Conservation (phyloP, 1,140 invertebrate genomes). For the Adoxophyes honmai region DNA sequence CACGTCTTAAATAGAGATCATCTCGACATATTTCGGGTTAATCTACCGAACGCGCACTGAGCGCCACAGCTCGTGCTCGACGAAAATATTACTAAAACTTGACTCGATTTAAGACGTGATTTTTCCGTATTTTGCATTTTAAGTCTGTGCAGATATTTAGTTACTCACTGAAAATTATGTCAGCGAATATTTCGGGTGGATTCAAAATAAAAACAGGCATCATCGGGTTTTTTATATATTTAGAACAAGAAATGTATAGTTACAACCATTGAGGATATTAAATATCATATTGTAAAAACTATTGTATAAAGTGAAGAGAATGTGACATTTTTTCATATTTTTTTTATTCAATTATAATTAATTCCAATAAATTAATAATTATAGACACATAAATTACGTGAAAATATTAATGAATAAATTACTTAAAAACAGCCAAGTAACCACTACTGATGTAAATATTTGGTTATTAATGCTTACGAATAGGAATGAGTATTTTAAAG, state of each 20-base stretch:
- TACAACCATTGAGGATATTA: conserved; percentile 79
- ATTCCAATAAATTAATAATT: conserved; percentile 76
- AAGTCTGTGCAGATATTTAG: no score
- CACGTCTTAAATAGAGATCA: no score
- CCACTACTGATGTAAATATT: conserved; percentile 72
- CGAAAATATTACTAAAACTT: no score
- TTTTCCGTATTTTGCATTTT: no score
- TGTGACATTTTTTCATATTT: conserved; percentile 72
- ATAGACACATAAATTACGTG: conserved; percentile 76
- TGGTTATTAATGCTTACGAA: conserved; percentile 70
- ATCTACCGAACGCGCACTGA: no score
- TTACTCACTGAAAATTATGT: no score
- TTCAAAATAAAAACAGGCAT: conserved; percentile 41
- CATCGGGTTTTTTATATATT: conserved; percentile 76
- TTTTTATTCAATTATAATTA: conserved; percentile 70
- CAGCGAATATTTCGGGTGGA: background rate
- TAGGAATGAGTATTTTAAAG: conserved; percentile 73
- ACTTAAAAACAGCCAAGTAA: conserved; percentile 73
- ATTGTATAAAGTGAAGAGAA: conserved; percentile 78
- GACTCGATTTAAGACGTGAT: no score
- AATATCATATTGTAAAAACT: conserved; percentile 79
- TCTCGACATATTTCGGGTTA: no score
- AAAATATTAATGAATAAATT: conserved; percentile 74
- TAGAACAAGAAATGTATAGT: conserved; percentile 79
- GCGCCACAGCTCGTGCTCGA: no score